Percentiles rank a stretch among this genome's conserved stretches.
These are phyloP conservation scores for Eulithis prunata DNA, from an alignment of 2,888 invertebrate genomes.

Conservation along the genomic window DNA sequence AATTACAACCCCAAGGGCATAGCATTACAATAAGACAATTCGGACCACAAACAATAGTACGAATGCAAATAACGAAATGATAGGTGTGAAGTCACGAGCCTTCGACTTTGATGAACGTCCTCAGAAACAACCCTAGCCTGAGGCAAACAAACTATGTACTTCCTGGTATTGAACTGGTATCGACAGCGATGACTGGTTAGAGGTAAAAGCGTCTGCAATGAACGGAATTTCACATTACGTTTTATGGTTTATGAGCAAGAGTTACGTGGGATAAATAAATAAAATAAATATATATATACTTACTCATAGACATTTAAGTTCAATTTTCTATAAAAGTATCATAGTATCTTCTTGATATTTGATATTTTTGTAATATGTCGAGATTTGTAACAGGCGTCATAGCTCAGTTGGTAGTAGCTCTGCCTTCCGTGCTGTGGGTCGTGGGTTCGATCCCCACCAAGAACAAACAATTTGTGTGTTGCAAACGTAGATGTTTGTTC, in stretches of 20 bases:
- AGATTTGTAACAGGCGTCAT: no score
- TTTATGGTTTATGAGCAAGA: slow-evolving; percentile 30
- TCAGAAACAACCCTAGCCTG: slow-evolving; percentile 30
- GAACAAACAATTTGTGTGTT: no score
- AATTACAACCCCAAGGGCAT: background rate
- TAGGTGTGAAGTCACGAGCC: slow-evolving; percentile 28
- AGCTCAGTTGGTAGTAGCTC: no score
- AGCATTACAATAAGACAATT: background rate
- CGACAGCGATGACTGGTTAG: slow-evolving; percentile 23
- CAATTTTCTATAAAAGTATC: no score
- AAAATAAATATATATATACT: no score
- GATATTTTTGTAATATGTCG: no score
- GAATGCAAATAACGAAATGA: slow-evolving; percentile 12
- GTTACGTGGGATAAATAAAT: slow-evolving; percentile 9
- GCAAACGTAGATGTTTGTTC: no score
- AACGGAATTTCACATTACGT: slow-evolving; percentile 26
- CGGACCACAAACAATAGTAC: background rate
- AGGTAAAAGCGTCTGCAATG: slow-evolving; percentile 34
- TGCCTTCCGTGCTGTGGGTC: no score
- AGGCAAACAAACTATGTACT: slow-evolving; percentile 36
- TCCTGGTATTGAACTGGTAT: slow-evolving; percentile 45
- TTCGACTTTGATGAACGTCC: slow-evolving; percentile 17
- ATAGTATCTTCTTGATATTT: no score
- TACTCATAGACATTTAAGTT: no score
- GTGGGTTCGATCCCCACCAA: no score